phyloP scores from a whole-genome alignment of 2,888 invertebrate genomes.

The Operophtera brumata region DNA sequence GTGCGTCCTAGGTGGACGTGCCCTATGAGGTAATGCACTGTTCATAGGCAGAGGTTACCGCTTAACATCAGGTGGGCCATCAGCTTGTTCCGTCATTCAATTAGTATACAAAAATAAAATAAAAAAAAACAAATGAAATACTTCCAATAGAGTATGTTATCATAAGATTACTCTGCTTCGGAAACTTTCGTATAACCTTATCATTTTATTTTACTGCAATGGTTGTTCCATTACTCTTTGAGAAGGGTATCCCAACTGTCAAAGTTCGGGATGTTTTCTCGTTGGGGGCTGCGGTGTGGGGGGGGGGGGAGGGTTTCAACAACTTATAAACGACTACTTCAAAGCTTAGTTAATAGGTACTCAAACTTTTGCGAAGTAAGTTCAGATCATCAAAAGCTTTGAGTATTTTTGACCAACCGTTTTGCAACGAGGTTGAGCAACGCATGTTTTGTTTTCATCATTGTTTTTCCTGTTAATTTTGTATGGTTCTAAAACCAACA shows the following conservation, averaged over 20 bases:
- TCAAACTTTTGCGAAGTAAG: no score
- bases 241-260: slow-evolving; percentile 38
- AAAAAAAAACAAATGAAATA: no score
- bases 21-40: no score
- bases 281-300: background rate
- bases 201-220: slow-evolving; percentile 22
- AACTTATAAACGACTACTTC: background rate
- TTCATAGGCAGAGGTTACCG: no score
- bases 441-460: background rate
- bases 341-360: no score
- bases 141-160: background rate
- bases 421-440: background rate
- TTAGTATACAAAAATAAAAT: no score
- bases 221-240: slow-evolving; percentile 25
- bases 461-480: no score
- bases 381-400: background rate
- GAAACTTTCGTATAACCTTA: slow-evolving; percentile 1
- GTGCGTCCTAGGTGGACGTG: no score
- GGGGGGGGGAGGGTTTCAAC: background rate
- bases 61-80: no score
- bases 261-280: slow-evolving; percentile 28
- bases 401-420: background rate
- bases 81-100: no score
- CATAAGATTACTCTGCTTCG: background rate
- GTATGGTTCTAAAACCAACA: no score